A percentile compares a stretch with the other conserved stretches of the same genome.
Conservation (phyloP, 2,888 invertebrate genomes). For the Branchellion lobata region DNA sequence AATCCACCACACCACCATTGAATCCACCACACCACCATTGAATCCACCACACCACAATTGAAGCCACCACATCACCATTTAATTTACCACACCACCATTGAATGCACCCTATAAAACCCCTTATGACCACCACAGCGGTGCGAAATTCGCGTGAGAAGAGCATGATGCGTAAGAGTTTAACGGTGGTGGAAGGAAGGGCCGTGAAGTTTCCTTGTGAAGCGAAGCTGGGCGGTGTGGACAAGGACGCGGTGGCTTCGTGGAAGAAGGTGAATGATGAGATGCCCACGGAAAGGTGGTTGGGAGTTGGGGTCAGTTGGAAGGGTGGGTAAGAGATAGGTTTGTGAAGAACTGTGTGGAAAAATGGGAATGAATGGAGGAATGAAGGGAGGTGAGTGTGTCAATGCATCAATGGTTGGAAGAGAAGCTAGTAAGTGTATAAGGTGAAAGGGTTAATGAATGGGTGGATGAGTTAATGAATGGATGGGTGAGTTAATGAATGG, state of each 20-base stretch:
- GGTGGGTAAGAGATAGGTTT: too few species aligned
- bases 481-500: background rate
- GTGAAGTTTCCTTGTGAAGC: slow-evolving; percentile 52
- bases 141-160: background rate
- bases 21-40: background rate
- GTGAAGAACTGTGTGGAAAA: too few species aligned
- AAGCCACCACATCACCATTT: background rate
- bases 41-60: background rate
- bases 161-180: background rate
- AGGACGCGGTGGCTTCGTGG: slow-evolving; percentile 52
- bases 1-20: background rate
- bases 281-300: slow-evolving; percentile 56
- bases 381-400: too few species aligned
- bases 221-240: slow-evolving; percentile 50
- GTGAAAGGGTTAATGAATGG: background rate
- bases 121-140: background rate
- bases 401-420: too few species aligned
- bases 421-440: too few species aligned
- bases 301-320: too few species aligned
- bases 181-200: slow-evolving; percentile 48
- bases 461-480: slow-evolving; percentile 4
- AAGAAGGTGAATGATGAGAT: slow-evolving; percentile 51
- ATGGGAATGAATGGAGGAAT: too few species aligned
- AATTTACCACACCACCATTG: background rate
- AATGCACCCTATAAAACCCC: too few species aligned